A percentile compares a stretch with the other conserved stretches of the same genome.
These are phyloP conservation scores for Sinosuthora webbiana DNA, from an alignment of 2,113 vertebrate species.

Conservation along the genomic window DNA sequence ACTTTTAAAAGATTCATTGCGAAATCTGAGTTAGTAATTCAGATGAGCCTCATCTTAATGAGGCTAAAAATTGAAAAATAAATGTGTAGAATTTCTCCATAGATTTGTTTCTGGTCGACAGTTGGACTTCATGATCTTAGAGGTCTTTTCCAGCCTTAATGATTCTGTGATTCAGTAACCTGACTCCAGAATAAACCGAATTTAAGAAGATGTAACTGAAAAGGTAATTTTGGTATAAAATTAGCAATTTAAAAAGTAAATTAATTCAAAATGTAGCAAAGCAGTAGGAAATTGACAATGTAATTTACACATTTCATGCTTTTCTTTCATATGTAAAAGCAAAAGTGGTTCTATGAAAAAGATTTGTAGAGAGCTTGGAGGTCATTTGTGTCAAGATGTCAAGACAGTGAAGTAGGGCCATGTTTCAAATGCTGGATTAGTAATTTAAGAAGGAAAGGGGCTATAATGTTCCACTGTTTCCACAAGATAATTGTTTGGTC, in stretches of 20 bases:
- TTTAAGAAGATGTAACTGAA: not conserved
- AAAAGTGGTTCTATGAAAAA: not conserved
- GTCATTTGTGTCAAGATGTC: not conserved
- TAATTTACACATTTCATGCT: not conserved
- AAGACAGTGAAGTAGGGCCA: not conserved
- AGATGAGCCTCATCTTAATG: not conserved
- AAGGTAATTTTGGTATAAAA: not conserved
- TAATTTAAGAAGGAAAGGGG: conserved; percentile 1
- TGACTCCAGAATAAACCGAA: not conserved
- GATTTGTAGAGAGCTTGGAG: not conserved
- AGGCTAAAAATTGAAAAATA: not conserved
- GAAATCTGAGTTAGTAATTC: not conserved
- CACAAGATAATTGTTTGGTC: conserved; percentile 41
- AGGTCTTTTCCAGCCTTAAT: not conserved
- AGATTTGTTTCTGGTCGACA: not conserved
- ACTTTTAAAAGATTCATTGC: not conserved
- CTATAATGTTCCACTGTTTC: not conserved
- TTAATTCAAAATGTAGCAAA: not conserved
- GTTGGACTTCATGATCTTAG: not conserved
- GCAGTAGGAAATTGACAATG: not conserved
- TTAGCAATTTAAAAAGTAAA: not conserved
- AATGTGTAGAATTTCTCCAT: not conserved
- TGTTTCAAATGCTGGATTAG: conserved; percentile 16
- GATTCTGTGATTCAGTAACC: not conserved
- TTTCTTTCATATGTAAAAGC: not conserved